Percentiles rank a stretch among this genome's conserved stretches.
Evolutionary conservation across 1,140 invertebrate species (phyloP).

Genomic region (Laupala kohalensis): DNA sequence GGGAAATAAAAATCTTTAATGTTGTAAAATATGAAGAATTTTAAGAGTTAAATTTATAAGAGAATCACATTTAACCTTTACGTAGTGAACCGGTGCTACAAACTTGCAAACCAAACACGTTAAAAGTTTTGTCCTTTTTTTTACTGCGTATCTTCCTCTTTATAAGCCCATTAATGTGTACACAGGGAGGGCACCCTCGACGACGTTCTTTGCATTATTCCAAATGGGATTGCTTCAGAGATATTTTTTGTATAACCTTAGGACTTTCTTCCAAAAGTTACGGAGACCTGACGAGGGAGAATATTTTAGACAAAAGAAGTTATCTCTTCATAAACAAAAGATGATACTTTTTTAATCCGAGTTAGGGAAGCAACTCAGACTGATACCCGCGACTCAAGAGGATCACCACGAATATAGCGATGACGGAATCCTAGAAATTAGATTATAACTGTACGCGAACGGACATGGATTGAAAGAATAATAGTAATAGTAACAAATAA

Average conservation of each 20-base stretch:
- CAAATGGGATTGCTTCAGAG: not conserved
- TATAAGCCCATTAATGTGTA: not conserved
- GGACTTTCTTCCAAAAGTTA: not conserved
- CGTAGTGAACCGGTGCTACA: too few species aligned
- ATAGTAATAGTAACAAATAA: too few species aligned
- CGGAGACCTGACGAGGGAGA: not conserved
- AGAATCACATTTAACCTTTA: too few species aligned
- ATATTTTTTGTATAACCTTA: not conserved
- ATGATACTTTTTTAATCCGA: not conserved
- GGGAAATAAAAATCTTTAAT: too few species aligned
- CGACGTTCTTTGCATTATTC: not conserved
- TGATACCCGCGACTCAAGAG: too few species aligned
- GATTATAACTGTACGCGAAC: too few species aligned
- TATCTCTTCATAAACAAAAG: not conserved
- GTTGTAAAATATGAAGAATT: too few species aligned
- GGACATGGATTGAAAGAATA: too few species aligned
- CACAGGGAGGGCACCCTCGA: not conserved
- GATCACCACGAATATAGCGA: too few species aligned
- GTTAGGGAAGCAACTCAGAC: not conserved
- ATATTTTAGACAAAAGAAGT: not conserved
- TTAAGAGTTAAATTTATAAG: too few species aligned
- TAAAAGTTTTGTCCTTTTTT: not conserved
- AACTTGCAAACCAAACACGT: not conserved
- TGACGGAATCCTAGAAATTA: too few species aligned
- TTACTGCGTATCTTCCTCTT: not conserved